Base-by-base conservation (phyloP, 1,140 invertebrate species). In the Bombus impatiens region DNA sequence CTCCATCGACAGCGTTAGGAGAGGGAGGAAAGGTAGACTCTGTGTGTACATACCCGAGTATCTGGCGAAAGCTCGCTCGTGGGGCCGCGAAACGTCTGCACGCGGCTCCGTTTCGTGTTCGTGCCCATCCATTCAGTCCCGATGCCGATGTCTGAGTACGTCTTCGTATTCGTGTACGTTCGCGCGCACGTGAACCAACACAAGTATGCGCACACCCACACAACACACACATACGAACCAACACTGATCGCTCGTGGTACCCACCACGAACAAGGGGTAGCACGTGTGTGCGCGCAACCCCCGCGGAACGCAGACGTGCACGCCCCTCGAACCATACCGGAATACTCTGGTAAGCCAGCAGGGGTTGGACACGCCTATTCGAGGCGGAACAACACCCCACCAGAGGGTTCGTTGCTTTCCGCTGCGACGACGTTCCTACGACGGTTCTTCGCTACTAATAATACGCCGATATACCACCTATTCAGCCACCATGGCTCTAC, bases 401-500 rank as follows among this genome's bases (percentile, higher is more conserved):
- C 78, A 83, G 13, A 12, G 77, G 32, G 53, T 80, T 84, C 47
- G 82, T 65, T 62, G 81, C 59, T 86, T 82, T 65, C 65, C 74
- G 40, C 72, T 75, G 32, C 67, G 78, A 59, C 83, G 71, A 81
- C 86, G 87, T 65, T 87, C 74, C 57, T 78, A 82, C 86, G 79
- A 83, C 82, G 79, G 85, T 86, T 87, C 88, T 87, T 84, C 89
- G 88, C 89, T 92, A 87, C 93, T 94, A 94, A 94, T 94, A 94
- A 94, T 93, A 94, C 92, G 88, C 84, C 91, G 91, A 93, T 94
- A 94, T 93, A 93, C 92, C 91, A 93, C 92, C 93, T 92, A 94
- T 93, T 94, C 92, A 92, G 92, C 92, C 92, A 94, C 93, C 93
- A 94, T 94, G 93, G 91, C 88, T 93, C 93, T 93, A 91, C 91